These are phyloP conservation scores for Criorhina ranunculi DNA, from an alignment of 2,888 invertebrate genomes.

Conservation along the genomic window DNA sequence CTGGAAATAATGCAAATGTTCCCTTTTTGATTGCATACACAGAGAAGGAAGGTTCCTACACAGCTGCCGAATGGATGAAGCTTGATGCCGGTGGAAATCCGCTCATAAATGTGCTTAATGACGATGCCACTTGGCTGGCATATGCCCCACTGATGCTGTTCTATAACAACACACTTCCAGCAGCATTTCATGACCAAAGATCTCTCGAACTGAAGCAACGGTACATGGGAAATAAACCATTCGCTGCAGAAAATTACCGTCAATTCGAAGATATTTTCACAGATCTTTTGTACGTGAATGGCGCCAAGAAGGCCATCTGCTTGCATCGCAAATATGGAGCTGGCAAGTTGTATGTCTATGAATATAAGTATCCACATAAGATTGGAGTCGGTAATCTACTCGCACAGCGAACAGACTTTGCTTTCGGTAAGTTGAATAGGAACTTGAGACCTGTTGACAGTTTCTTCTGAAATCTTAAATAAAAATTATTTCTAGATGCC, in stretches of 20 bases:
- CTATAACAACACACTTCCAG: constrained; percentile 3
- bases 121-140: constrained; percentile 12
- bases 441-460: too few relatives aligned
- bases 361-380: constrained; percentile 86
- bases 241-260: constrained; percentile 81
- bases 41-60: constrained; percentile 89
- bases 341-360: constrained; percentile 88
- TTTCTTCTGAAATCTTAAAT: not conserved
- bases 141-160: constrained; percentile 26
- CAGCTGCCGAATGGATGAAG: constrained; percentile 84
- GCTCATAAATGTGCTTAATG: not conserved
- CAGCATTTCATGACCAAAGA: not conserved
- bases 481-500: constrained; percentile 10
- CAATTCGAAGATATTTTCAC: constrained; percentile 85
- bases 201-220: constrained; percentile 5
- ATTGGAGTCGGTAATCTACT: constrained; percentile 86
- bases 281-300: constrained; percentile 87
- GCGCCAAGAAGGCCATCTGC: constrained; percentile 86
- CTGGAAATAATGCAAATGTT: constrained; percentile 86
- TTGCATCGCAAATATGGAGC: constrained; percentile 85
- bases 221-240: constrained; percentile 34
- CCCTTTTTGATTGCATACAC: constrained; percentile 89
- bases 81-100: not conserved
- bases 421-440: constrained; percentile 85
- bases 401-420: constrained; percentile 83